phyloP scores from a whole-genome alignment of 2,888 invertebrate genomes.

The Luperina nickerlii region DNA sequence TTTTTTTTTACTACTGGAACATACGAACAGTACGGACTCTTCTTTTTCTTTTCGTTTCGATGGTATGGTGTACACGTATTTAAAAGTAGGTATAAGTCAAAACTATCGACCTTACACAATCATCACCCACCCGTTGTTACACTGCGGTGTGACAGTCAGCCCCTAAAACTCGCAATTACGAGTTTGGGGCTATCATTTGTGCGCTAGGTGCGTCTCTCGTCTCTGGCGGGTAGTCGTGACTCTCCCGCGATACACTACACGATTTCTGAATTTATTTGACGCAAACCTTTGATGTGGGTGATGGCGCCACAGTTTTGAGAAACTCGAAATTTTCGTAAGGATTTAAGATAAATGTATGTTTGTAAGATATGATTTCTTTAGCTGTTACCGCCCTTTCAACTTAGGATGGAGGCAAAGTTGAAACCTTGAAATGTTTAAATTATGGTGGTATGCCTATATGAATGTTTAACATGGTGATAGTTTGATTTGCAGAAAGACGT shows the following conservation, averaged over 20 bases:
- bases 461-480: not conserved
- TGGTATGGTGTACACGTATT: no score
- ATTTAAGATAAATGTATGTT: slow-evolving; percentile 62
- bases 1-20: no score
- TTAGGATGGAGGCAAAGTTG: slow-evolving; percentile 14
- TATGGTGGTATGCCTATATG: slow-evolving; percentile 21
- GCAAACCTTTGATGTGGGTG: slow-evolving; percentile 63
- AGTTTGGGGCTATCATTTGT: slow-evolving; percentile 81
- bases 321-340: slow-evolving; percentile 54
- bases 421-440: slow-evolving; percentile 31
- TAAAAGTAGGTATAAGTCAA: not conserved
- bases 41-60: no score
- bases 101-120: not conserved
- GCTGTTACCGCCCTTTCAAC: slow-evolving; percentile 49
- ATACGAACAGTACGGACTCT: no score
- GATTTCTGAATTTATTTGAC: slow-evolving; percentile 77
- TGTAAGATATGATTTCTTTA: slow-evolving; percentile 42
- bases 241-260: slow-evolving; percentile 73
- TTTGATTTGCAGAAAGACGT: not conserved
- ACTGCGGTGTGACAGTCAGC: slow-evolving; percentile 69
- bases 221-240: slow-evolving; percentile 76
- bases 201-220: slow-evolving; percentile 75
- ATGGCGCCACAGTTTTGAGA: slow-evolving; percentile 62
- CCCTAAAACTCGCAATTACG: slow-evolving; percentile 77
- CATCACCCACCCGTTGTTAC: slow-evolving; percentile 11